A percentile compares a stretch with the other conserved stretches of the same genome.
Conservation (phyloP, 2,888 invertebrate genomes). For the Andrena chrysosceles region DNA sequence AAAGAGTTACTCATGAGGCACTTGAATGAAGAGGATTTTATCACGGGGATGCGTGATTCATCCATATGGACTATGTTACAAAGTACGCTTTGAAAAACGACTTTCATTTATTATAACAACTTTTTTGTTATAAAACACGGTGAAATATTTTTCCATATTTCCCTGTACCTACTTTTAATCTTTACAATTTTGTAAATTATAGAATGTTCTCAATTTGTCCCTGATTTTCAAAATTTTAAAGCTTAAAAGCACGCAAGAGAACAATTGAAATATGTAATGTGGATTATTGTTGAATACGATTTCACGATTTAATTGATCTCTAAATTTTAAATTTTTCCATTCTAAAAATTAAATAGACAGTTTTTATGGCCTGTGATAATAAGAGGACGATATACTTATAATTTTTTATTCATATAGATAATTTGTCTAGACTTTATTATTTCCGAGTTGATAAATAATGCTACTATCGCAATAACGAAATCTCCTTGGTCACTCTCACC, state of each 20-base stretch:
- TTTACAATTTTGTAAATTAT: background rate
- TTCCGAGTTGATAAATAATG: background rate
- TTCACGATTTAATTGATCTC: background rate
- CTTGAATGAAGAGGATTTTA: constrained; percentile 3
- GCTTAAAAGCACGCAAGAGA: background rate
- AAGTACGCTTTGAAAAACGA: too few species aligned
- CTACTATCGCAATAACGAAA: constrained; percentile 10
- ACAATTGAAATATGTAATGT: background rate
- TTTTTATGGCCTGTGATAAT: too few species aligned
- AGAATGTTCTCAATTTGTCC: background rate
- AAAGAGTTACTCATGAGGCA: background rate
- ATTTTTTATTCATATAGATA: constrained; percentile 1
- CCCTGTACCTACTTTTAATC: background rate
- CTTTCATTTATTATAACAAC: too few species aligned
- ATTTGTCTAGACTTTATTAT: background rate
- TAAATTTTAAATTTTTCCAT: background rate
- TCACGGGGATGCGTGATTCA: background rate
- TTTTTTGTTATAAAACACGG: background rate
- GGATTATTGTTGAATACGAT: background rate
- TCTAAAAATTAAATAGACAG: too few species aligned
- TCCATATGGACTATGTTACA: background rate
- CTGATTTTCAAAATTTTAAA: background rate
- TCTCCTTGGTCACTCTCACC: constrained; percentile 27
- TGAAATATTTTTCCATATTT: background rate
- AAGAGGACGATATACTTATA: background rate